Evolutionary conservation across 2,113 vertebrate genomes (phyloP).

Genomic region (Callospermophilus lateralis): DNA sequence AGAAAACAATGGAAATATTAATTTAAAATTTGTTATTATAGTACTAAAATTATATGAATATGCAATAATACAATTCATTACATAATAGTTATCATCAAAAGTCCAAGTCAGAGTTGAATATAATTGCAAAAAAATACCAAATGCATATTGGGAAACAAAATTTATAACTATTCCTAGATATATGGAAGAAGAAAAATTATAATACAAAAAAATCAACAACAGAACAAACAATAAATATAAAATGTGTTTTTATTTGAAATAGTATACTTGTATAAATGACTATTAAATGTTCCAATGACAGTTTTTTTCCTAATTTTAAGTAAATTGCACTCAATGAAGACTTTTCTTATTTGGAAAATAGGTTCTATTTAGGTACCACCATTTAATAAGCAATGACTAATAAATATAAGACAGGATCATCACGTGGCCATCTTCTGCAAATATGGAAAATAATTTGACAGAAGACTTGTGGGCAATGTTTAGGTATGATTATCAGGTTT

Average conservation of each 20-base stretch:
- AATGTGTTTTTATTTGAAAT: neutral
- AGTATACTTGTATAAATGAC: neutral
- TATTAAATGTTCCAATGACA: neutral
- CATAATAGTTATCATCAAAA: neutral
- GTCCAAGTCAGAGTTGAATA: neutral
- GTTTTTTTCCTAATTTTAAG: neutral
- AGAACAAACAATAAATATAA: neutral
- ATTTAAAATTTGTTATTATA: neutral
- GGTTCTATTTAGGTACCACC: neutral
- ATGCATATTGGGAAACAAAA: neutral
- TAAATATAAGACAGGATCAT: neutral
- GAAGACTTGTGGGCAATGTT: neutral
- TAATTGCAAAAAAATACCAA: neutral
- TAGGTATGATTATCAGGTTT: neutral
- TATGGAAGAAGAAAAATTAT: neutral
- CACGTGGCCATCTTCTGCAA: neutral
- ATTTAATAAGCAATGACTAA: neutral
- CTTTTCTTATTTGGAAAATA: neutral
- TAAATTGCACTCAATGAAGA: neutral
- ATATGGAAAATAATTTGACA: neutral
- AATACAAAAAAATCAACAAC: neutral
- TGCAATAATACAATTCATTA: neutral
- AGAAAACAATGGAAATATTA: neutral
- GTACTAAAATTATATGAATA: neutral
- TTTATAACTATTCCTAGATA: neutral